Conservation (phyloP, 2,797 vertebrate genomes). For the Discoglossus pictus region DNA sequence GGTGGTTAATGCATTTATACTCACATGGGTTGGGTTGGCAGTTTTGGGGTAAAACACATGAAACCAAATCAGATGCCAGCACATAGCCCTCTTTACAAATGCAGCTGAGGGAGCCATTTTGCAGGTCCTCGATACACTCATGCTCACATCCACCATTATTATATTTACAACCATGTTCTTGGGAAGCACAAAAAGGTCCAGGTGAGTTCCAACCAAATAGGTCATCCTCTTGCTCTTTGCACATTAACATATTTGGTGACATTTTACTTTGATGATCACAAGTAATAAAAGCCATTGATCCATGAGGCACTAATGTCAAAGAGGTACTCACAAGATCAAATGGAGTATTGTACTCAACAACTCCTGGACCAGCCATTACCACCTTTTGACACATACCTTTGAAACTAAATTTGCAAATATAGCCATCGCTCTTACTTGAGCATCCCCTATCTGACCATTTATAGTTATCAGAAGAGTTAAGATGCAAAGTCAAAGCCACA, state of each 20-base stretch:
- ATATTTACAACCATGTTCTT: constrained; percentile 54
- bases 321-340: constrained; percentile 60
- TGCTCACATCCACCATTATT: constrained; percentile 72
- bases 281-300: constrained; percentile 57
- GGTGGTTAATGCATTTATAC: constrained; percentile 11
- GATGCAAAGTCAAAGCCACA: constrained; percentile 53
- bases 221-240: constrained; percentile 40
- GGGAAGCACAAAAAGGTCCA: constrained; percentile 62
- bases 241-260: constrained; percentile 50
- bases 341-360: constrained; percentile 63
- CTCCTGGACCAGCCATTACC: constrained; percentile 61
- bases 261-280: constrained; percentile 28
- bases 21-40: constrained; percentile 65
- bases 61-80: constrained; percentile 62
- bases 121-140: constrained; percentile 57
- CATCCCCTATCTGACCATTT: constrained; percentile 63
- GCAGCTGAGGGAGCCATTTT: constrained; percentile 55
- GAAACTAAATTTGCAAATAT: constrained; percentile 75
- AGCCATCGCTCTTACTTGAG: constrained; percentile 48
- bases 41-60: constrained; percentile 59
- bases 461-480: neutral
- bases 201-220: constrained; percentile 62
- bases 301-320: constrained; percentile 65
- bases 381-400: constrained; percentile 70
- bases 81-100: constrained; percentile 62